A percentile compares a stretch with the other conserved stretches of the same genome.
Evolutionary conservation across 1,140 invertebrate species (phyloP).

Genomic region (Leptopilina clavipes): DNA sequence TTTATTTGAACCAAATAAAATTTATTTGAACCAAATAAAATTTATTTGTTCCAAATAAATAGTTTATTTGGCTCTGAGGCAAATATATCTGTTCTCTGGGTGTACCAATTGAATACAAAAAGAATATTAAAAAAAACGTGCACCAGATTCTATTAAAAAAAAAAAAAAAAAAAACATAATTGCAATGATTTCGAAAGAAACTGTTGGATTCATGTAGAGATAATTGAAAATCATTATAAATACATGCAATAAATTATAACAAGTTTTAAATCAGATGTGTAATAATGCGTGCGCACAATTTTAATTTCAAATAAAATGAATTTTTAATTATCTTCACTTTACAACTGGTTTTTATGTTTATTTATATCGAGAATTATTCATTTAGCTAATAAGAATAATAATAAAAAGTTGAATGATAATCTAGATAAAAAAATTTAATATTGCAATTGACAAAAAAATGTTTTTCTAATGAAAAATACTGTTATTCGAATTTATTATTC

Average conservation of each 20-base stretch:
- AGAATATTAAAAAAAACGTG: background rate
- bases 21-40: no score
- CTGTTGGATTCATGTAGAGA: background rate
- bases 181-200: conserved; percentile 10
- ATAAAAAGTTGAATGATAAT: background rate
- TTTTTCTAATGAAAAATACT: background rate
- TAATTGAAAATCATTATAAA: background rate
- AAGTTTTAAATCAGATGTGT: background rate
- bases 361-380: background rate
- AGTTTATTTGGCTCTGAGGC: no score
- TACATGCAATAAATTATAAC: conserved; percentile 9
- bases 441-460: background rate
- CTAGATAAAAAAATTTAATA: background rate
- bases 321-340: background rate
- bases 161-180: background rate
- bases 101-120: background rate
- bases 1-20: no score
- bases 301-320: conserved; percentile 4
- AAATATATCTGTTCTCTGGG: no score
- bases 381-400: background rate
- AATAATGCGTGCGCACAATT: background rate
- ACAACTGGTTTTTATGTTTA: conserved; percentile 1
- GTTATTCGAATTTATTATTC: background rate
- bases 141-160: background rate
- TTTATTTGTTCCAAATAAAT: no score